Evolutionary conservation across 2,797 vertebrate genomes (phyloP).

Genomic region (Darevskia mixta): DNA sequence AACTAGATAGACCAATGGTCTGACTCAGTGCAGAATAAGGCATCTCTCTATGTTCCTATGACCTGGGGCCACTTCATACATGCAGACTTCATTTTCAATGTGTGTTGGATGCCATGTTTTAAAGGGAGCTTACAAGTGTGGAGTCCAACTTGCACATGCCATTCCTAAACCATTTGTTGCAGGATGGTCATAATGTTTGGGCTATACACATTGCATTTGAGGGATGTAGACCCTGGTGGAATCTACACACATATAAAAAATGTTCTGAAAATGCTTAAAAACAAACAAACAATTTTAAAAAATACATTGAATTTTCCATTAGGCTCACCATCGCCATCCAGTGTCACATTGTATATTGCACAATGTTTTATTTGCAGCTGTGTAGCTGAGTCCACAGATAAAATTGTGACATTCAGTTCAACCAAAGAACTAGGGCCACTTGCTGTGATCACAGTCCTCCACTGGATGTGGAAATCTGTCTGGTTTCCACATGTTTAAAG

Average conservation of each 20-base stretch:
- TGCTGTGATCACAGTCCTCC: background rate
- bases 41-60: too few species aligned
- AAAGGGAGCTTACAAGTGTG: background rate
- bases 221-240: background rate
- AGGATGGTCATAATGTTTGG: background rate
- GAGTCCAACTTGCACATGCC: background rate
- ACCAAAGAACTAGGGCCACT: background rate
- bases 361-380: too few species aligned
- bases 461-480: background rate
- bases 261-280: too few species aligned
- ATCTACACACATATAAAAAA: too few species aligned
- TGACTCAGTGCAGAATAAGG: too few species aligned
- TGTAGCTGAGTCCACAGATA: too few species aligned
- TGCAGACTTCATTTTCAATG: background rate
- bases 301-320: too few species aligned
- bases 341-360: too few species aligned
- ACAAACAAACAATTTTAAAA: too few species aligned
- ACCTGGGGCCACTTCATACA: background rate
- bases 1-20: too few species aligned
- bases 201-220: background rate
- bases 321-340: too few species aligned
- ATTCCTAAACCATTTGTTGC: background rate
- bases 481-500: too few species aligned
- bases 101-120: background rate
- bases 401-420: background rate